Evolutionary conservation across 2,113 vertebrate genomes (phyloP), one percentile per base, ranked within the genome.

Genomic region (Machaerirhynchus nigripectus): DNA sequence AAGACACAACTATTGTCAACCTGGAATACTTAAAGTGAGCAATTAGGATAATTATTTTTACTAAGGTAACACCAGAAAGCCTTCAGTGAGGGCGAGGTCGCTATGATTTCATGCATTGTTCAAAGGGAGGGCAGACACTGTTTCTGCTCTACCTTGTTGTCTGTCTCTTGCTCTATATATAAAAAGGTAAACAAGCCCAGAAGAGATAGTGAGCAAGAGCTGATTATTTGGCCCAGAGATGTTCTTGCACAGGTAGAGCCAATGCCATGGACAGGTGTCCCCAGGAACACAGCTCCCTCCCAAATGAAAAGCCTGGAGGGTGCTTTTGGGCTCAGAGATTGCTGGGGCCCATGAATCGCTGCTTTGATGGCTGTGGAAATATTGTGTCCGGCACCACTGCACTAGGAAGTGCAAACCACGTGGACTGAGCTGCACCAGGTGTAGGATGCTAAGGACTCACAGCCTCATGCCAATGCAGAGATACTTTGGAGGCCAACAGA

Each of bases 11-110:
- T 90, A 31, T 24, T 81, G 31, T 60, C 68, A 86, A 91, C 24
- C 42, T 68, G 60, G 49, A 77, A 44, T 60, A 75, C 47, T 84
- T 71, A 18, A 64, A 82, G 64, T 3, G 17, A 89, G 56, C 53
- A 82, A 84, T 93, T 75, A 64, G n/a, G 56, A 37, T 78, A 60
- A 89, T 82, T 78, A 70, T 42, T 87, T 91, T 82, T 46, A 63
- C 55, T 81, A 59, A 37, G 69, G 10, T 56, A 84, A 82, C 14
- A 60, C 10, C 49, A 68, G 60, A 84, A 84, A 89, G 39, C 44
- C 53, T 64, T 64, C 30, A n/a, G 46, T 61, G 44, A 82, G 37
- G 30, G 42, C 3, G 13, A 87, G 47, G 12, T 84, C 0, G 0
- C 59, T 93, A 21, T 59, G 44, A 87, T 84, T 87, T 89, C 69